Conservation (phyloP, 2,113 vertebrate species). For the Polypterus bichir region DNA sequence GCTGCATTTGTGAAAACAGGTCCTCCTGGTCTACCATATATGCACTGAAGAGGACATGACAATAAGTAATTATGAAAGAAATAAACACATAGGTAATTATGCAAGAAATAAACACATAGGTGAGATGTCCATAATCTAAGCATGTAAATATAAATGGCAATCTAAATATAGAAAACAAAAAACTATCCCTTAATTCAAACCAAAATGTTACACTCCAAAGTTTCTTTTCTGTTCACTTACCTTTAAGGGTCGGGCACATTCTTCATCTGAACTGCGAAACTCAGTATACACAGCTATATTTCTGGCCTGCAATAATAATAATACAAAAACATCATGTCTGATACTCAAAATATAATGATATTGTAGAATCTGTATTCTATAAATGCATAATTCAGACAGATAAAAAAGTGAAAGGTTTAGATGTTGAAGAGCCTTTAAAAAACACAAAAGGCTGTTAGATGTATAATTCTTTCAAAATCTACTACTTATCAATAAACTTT, state of each 20-base stretch:
- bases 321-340: constrained; percentile 10
- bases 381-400: constrained; percentile 10
- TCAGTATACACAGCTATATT: constrained; percentile 86
- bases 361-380: constrained; percentile 20
- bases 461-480: too few relatives aligned
- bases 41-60: constrained; percentile 54
- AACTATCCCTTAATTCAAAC: too few relatives aligned
- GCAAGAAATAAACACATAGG: neutral
- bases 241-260: constrained; percentile 75
- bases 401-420: too few relatives aligned
- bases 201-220: too few relatives aligned
- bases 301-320: constrained; percentile 57
- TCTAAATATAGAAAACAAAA: too few relatives aligned
- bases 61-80: neutral
- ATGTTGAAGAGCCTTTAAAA: too few relatives aligned
- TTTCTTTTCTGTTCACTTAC: constrained; percentile 32
- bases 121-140: too few relatives aligned
- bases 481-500: too few relatives aligned
- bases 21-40: constrained; percentile 89
- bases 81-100: neutral
- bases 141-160: too few relatives aligned
- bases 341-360: constrained; percentile 25
- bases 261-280: constrained; percentile 86
- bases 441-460: too few relatives aligned
- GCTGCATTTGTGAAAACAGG: constrained; percentile 71